Evolutionary conservation across 2,113 vertebrate genomes (phyloP), one percentile per base, ranked within the genome.

Genomic region (Mionectes macconnelli): DNA sequence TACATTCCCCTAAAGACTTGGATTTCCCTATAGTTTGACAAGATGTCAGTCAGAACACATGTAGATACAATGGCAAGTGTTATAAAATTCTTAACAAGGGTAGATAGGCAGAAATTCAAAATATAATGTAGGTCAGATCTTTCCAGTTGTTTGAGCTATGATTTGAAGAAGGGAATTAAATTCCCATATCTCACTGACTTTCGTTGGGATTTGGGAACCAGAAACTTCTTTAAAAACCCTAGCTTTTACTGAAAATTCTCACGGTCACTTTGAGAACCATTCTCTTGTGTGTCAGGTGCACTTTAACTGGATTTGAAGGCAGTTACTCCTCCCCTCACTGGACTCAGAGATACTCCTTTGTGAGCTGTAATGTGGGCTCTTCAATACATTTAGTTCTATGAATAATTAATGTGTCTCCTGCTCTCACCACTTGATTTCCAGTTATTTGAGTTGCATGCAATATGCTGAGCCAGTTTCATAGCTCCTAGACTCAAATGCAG

Each of bases 401-500:
- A 96, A 96, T 96, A 96, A 96, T 96, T 97, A 95, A 96, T 92
- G 57, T 66, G 81, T 91, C 96, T 96, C 76, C 90, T 94, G 83
- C 92, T 94, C 76, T 95, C 80, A 90, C 79, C 94, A 69, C 76
- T 96, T 93, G 90, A 95, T 93, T 96, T 96, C 88, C 92, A 96
- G 93, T 92, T 96, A 96, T 96, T 93, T 94, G 90, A 0, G 22
- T 93, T 94, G 82, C 47, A 74, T 86, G 92, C 84, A 96, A 76
- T 90, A 86, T 70, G 60, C 78, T 93, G 92, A 96, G 90, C 81
- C 79, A 59, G 85, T 94, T 96, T 95, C 91, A 80, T 81, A 96
- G 69, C 35, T 91, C 82, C 87, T 63, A 74, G 67, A 83, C 67
- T 80, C 73, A 96, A 86, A 94, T 63, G 39, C 33, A 91, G 42